Evolutionary conservation across 2,113 vertebrate genomes (phyloP).

Genomic region (Acanthisitta chloris): DNA sequence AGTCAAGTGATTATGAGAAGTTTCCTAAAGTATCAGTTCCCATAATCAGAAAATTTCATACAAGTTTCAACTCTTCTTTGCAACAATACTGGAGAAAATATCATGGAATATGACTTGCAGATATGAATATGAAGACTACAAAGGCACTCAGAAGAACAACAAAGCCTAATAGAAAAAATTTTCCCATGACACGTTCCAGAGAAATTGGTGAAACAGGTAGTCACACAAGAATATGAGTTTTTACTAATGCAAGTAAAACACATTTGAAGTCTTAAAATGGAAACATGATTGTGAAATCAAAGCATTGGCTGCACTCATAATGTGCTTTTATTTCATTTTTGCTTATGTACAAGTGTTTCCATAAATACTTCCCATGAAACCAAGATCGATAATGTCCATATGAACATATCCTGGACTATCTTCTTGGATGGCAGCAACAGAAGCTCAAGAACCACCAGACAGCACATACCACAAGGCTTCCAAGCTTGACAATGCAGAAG

Average conservation of each 20-base stretch:
- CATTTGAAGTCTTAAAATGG: not conserved
- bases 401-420: not conserved
- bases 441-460: not conserved
- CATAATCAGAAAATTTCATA: not conserved
- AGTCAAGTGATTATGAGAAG: not conserved
- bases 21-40: not conserved
- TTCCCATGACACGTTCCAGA: not conserved
- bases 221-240: accelerated
- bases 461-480: not conserved
- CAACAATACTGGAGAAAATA: not conserved
- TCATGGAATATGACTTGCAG: not conserved
- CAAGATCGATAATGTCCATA: not conserved
- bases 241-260: not conserved
- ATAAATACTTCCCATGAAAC: not conserved
- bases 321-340: not conserved
- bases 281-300: not conserved
- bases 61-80: not conserved
- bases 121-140: not conserved
- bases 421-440: not conserved
- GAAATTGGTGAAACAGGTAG: not conserved
- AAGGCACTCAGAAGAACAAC: not conserved
- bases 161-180: not conserved
- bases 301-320: not conserved
- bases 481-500: not conserved
- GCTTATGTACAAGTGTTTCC: not conserved